Evolutionary conservation across 2,113 vertebrate genomes (phyloP).

Genomic region (Ceuthmochares aereus): DNA sequence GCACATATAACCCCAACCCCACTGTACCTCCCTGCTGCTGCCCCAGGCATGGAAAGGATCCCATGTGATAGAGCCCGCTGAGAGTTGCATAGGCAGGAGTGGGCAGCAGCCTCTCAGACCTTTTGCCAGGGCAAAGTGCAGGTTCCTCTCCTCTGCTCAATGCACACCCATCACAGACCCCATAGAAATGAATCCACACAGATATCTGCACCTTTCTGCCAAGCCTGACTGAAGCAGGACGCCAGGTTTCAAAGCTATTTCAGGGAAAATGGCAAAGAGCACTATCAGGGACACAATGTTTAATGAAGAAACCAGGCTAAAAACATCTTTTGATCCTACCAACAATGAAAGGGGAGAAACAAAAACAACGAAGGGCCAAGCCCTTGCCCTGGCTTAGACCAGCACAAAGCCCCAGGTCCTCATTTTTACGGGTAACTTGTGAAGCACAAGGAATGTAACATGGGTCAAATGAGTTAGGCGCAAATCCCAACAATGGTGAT

Average conservation of each 20-base stretch:
- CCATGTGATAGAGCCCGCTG: rapidly evolving
- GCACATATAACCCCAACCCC: rapidly evolving
- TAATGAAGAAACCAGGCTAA: neutral
- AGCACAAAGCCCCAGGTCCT: neutral
- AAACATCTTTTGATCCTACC: neutral
- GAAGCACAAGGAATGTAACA: neutral
- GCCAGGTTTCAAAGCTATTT: rapidly evolving
- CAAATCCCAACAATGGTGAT: neutral
- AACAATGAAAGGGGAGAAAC: neutral
- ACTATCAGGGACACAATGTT: rapidly evolving
- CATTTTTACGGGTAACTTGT: neutral
- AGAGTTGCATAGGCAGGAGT: neutral
- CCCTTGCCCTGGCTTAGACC: neutral
- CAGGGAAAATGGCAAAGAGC: neutral
- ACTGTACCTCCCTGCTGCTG: neutral
- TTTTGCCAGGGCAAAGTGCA: rapidly evolving
- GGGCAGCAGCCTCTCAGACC: neutral
- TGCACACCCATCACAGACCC: neutral
- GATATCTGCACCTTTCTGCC: neutral
- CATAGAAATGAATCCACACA: rapidly evolving
- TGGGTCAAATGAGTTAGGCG: neutral
- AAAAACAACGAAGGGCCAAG: rapidly evolving
- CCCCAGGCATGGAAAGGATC: neutral
- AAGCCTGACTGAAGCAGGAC: neutral
- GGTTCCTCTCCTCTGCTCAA: neutral